phyloP scores from a whole-genome alignment of 1,140 invertebrate species.

The Hetaerina americana region DNA sequence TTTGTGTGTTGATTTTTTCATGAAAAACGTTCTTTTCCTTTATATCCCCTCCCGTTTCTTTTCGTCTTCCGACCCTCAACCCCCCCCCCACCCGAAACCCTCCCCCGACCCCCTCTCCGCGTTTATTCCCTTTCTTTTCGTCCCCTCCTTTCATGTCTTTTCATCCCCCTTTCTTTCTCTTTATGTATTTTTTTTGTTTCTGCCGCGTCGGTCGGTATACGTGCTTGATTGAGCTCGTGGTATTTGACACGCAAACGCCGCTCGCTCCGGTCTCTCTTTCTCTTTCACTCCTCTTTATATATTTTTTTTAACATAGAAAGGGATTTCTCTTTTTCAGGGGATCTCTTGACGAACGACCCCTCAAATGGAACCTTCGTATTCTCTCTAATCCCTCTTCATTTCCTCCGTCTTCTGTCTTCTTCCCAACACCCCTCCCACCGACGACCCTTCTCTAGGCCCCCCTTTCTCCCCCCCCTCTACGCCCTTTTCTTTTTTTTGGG shows the following conservation, averaged over 20 bases:
- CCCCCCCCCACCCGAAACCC: too few species aligned
- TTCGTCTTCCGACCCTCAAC: too few species aligned
- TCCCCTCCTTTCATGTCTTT: too few species aligned
- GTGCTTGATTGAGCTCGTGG: not conserved
- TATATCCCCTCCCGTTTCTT: too few species aligned
- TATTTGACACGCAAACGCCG: not conserved
- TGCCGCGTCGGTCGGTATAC: too few species aligned
- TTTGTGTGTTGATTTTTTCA: not conserved
- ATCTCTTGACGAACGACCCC: not conserved
- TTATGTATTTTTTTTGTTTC: too few species aligned
- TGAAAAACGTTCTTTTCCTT: not conserved
- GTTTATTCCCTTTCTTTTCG: not conserved
- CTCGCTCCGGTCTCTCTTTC: too few species aligned
- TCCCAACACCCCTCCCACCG: not conserved
- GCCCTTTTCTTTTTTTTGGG: not conserved
- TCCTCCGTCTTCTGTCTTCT: too few species aligned
- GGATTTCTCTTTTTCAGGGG: not conserved
- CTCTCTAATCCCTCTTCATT: not conserved
- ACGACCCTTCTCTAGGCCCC: not conserved
- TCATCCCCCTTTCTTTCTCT: too few species aligned
- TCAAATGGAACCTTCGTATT: not conserved
- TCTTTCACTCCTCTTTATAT: too few species aligned
- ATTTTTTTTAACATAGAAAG: too few species aligned
- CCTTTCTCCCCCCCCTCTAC: not conserved
- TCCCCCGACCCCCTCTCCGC: too few species aligned